Evolutionary conservation across 2,113 vertebrate genomes (phyloP), one percentile per base, ranked within the genome.

Genomic region (Raja brachyura): DNA sequence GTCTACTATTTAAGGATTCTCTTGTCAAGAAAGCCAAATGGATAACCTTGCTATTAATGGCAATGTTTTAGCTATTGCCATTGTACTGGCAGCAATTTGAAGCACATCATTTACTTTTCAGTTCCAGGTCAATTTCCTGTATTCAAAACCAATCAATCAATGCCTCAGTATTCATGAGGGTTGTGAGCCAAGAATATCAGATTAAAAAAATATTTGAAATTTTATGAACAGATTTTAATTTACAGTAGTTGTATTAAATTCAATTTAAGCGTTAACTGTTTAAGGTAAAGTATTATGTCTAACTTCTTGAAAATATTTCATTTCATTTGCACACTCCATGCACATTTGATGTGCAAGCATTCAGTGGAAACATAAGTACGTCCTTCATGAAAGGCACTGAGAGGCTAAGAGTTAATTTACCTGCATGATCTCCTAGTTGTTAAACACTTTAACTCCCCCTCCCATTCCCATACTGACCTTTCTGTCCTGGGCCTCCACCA

Each of bases 71-170:
- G n/a, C n/a, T 18, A 22, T 66, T 6, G 16, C 86, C n/a, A 33
- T 20, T 90, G n/a, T 68, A 31, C 86, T 90, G 61, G 85, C 3
- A 68, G 61, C n/a, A 90, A 90, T 68, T 90, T 90, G 31, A 90
- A 90, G 88, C 31, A 90, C 31, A 73, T 73, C 63, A 48, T 70
- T 90, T 90, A 90, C 33, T 90, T 48, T 18, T 73, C 33, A 90
- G 66, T 90, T 90, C 20, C 63, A 90, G 63, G 66, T 90, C 86
- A 90, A 90, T 90, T 63, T 63, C 31, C 86, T 90, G 8, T 90
- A 20, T 68, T 90, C 86, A 90, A 90, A 68, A 68, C 31, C 16
- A 90, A 68, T 68, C 86, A 31, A 86, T 61, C 81, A 88, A 28
- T 85, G 20, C 25, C 54, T 85, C 20, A 1, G 63, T 61, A 68